These are phyloP conservation scores for Digitonthophagus gazella DNA, from an alignment of 2,888 invertebrate species.

Conservation along the genomic window DNA sequence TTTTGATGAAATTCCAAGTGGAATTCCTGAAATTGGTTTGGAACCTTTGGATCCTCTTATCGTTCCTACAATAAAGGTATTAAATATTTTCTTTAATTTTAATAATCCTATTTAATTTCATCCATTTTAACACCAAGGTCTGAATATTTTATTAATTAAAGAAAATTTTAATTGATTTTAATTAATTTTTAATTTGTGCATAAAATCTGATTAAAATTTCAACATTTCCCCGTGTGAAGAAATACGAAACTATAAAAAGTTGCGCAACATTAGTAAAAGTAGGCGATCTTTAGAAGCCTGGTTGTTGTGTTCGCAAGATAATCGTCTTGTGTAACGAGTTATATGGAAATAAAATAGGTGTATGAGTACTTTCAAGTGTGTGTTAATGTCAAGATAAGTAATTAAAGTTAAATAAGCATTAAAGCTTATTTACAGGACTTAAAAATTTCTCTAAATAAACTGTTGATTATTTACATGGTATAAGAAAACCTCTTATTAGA, in stretches of 20 bases:
- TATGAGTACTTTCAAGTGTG: too few species aligned
- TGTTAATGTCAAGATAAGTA: too few species aligned
- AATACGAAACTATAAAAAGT: background rate
- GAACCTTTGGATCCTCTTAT: constrained; percentile 65
- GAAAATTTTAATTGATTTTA: too few species aligned
- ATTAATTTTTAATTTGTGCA: too few species aligned
- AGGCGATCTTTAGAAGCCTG: background rate
- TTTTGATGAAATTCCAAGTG: constrained; percentile 62
- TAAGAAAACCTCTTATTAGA: too few species aligned
- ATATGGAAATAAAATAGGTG: background rate
- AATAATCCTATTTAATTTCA: background rate
- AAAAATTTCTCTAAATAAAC: too few species aligned
- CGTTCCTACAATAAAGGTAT: constrained; percentile 58
- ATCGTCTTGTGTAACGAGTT: background rate
- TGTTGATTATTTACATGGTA: too few species aligned
- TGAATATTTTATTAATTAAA: constrained; percentile 1
- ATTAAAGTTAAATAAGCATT: too few species aligned
- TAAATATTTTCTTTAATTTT: constrained; percentile 31
- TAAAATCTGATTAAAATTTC: too few species aligned
- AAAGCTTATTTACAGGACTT: too few species aligned
- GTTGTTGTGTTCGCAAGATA: background rate
- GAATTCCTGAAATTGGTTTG: constrained; percentile 60
- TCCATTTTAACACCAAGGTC: background rate
- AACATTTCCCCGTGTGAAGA: background rate
- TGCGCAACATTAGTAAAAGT: background rate